Conservation (phyloP, 2,888 invertebrate species). For the Brassicogethes aeneus region DNA sequence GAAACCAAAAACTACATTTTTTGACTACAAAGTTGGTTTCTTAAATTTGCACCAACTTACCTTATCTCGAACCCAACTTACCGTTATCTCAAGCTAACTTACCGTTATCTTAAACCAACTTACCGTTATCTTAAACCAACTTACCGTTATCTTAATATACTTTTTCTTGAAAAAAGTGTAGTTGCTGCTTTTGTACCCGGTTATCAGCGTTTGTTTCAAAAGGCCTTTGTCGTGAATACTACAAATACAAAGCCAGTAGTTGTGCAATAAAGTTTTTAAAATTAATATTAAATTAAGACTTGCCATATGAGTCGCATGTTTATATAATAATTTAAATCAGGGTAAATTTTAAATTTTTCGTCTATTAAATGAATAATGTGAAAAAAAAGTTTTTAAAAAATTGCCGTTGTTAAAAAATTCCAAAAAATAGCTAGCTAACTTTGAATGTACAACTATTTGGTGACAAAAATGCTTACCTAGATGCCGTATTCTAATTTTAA, state of each 20-base stretch:
- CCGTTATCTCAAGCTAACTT: too few species aligned
- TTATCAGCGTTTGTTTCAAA: neutral
- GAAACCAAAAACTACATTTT: neutral
- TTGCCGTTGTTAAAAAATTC: neutral
- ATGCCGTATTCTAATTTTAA: neutral
- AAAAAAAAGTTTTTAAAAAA: neutral
- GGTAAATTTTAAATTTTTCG: conserved; percentile 33
- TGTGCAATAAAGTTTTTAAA: conserved; percentile 14
- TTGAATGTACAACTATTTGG: conserved; percentile 14
- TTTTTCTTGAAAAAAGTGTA: too few species aligned
- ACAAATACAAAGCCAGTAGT: conserved; percentile 12
- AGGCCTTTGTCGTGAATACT: neutral
- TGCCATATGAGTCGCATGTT: conserved; percentile 20
- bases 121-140: too few species aligned
- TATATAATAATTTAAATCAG: conserved; percentile 38
- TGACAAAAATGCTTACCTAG: conserved; percentile 1
- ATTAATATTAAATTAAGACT: conserved; percentile 1
- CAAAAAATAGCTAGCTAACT: conserved; percentile 5
- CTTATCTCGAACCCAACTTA: too few species aligned
- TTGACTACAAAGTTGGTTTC: neutral
- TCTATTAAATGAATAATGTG: conserved; percentile 21
- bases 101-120: too few species aligned
- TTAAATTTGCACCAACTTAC: too few species aligned
- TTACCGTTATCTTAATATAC: too few species aligned
- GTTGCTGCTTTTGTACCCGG: too few species aligned